Base-by-base conservation (phyloP, 2,888 invertebrate genomes). In the Isoperla grammatica region DNA sequence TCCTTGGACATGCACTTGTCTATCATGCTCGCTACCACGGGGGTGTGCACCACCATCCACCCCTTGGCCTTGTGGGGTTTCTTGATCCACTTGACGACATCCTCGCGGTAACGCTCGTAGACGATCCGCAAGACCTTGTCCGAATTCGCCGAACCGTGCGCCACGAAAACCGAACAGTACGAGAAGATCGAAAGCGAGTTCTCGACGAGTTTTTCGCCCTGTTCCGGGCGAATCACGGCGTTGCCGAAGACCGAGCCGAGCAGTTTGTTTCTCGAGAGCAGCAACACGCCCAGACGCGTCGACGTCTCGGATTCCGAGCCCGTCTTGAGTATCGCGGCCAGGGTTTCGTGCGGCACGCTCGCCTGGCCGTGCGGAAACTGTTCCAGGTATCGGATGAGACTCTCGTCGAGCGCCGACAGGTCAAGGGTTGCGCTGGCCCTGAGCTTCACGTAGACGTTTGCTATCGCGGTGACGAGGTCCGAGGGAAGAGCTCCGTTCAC, bases 1-100 rank as follows among this genome's bases (percentile, higher is more conserved):
- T 68, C 66, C 0, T 58, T 40, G 56, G 35, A 70, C 81, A 85
- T 82, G 67, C 80, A 83, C 65, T 77, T 76, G 0, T 82, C 72
- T 40, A 88, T 78, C 48, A 89, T 70, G 65, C 79, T 78, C 8
- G 75, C 74, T 22, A 86, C 77, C n/a, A 83, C 80, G 56, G 75
- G 71, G 60, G 81, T 77, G 69, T 84, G 81, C 58, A 80, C 78
- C 56, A 65, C 64, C 59, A 74, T 65, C 71, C 72, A 74, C 17
- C 49, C 12, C 0, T 84, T 83, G 2, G 82, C 82, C 74, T 87
- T 87, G 63, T 84, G 83, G 0, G 86, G 87, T 68, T 86, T 86
- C 67, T 84, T 82, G 43, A 87, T 73, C 62, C 82, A 76, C 71
- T 84, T 83, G 54, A 76, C 71, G 37, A 90, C 80, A 63, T 84